Conservation (phyloP, 2,888 invertebrate genomes). For the Venustoraphidia nigricollis region DNA sequence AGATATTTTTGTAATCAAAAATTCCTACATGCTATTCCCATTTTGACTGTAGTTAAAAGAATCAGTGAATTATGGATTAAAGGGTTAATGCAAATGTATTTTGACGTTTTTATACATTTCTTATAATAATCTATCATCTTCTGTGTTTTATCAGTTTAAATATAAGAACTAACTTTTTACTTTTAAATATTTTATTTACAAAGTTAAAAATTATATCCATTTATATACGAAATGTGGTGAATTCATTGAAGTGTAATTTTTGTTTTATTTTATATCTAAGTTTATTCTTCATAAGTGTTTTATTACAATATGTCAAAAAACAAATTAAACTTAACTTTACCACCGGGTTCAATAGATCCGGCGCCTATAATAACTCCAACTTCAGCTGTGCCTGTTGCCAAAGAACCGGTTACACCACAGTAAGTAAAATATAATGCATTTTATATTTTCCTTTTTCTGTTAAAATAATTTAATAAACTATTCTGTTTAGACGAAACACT, state of each 20-base stretch:
- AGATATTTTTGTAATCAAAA: no score
- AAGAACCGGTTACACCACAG: constrained; percentile 35
- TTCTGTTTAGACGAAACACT: constrained; percentile 34
- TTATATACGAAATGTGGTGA: no score
- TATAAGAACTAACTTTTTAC: no score
- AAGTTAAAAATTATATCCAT: no score
- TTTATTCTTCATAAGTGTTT: neutral
- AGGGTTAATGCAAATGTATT: no score
- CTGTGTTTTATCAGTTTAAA: no score
- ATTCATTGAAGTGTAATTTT: neutral
- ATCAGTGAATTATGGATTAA: no score
- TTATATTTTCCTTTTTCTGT: constrained; percentile 16
- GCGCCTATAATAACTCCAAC: constrained; percentile 44
- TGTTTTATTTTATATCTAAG: neutral
- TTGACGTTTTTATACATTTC: no score
- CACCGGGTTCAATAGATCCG: constrained; percentile 75
- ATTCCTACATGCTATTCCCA: no score
- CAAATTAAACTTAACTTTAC: constrained; percentile 78
- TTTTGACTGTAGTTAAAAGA: no score
- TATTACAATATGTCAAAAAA: constrained; percentile 67
- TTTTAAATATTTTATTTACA: no score
- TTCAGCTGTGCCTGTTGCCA: constrained; percentile 38
- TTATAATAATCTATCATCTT: no score
- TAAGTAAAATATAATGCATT: constrained; percentile 19
- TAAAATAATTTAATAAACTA: constrained; percentile 24